These are phyloP conservation scores for Cyphomyrmex costatus DNA, from an alignment of 1,140 invertebrate genomes.

Conservation along the genomic window DNA sequence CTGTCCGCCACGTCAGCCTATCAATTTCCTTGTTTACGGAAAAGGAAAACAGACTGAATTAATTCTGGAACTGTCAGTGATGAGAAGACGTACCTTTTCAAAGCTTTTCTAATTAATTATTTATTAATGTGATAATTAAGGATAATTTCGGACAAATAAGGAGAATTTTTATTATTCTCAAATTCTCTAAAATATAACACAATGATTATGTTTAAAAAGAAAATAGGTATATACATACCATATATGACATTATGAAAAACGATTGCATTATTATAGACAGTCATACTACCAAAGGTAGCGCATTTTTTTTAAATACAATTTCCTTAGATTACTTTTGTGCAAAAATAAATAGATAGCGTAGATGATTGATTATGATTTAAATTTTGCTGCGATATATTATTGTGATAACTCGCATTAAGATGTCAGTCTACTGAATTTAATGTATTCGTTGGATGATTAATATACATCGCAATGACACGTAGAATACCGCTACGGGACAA, in stretches of 20 bases:
- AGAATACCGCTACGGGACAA: neutral
- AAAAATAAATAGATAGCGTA: neutral
- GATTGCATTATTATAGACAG: neutral
- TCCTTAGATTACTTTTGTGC: neutral
- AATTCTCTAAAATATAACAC: neutral
- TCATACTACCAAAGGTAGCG: neutral
- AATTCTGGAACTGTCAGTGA: neutral
- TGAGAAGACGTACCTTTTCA: neutral
- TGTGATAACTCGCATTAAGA: neutral
- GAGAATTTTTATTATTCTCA: slow-evolving; percentile 7
- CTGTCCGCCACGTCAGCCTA: neutral
- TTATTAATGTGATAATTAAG: neutral
- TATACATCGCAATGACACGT: slow-evolving; percentile 31
- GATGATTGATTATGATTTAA: slow-evolving; percentile 5
- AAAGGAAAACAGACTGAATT: neutral
- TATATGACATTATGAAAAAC: neutral
- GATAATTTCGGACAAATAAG: too few relatives aligned
- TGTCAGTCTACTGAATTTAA: neutral
- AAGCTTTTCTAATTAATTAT: neutral
- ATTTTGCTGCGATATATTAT: slow-evolving; percentile 13
- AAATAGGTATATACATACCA: neutral
- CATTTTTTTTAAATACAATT: too few relatives aligned
- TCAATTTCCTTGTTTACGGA: slow-evolving; percentile 29
- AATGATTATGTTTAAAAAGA: neutral
- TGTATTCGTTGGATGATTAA: slow-evolving; percentile 29